Evolutionary conservation across 2,113 vertebrate genomes (phyloP), one percentile per base, ranked within the genome.

Genomic region (Brachionichthys hirsutus): DNA sequence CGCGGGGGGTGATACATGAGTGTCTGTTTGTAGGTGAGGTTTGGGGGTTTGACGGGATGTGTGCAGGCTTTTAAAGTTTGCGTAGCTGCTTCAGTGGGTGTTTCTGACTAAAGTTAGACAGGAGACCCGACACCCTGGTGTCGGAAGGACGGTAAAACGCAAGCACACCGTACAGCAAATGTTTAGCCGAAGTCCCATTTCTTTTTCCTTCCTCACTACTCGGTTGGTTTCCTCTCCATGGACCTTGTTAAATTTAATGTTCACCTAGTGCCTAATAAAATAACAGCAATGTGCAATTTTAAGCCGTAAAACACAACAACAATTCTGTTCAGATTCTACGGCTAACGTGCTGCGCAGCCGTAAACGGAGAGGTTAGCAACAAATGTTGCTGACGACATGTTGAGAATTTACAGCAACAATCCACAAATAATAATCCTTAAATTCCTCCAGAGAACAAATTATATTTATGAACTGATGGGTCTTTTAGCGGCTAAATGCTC

Each of bases 31-130:
- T 44, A 35, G 22, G 51, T 61, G 67, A 67, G 70, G 65, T 40
- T 54, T 62, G 16, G 12, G 62, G 44, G 71, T 67, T 57, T 73
- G n/a, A 60, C 54, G 69, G 56, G 49, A 40, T 62, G 62, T 81
- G 70, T 67, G 51, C 55, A 43, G 43, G 34, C 73, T 82, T 73
- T 81, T 77, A 61, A 73, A 71, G 72, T 73, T 58, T 66, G 61
- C 59, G 68, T 66, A 43, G 57, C 54, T 68, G 72, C 65, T 57
- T 73, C 54, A 47, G 51, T 47, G 48, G 54, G 49, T 79, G 77
- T 83, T 84, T 74, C 63, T 51, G 54, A 62, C 57, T 42, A 47
- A 74, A 70, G 61, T 56, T 74, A 72, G 71, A 75, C 54, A 66
- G 62, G 56, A 67, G 58, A 44, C 40, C 54, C 20, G 36, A 13